Evolutionary conservation across 2,113 vertebrate genomes (phyloP).

Genomic region (Tringa solitaria): DNA sequence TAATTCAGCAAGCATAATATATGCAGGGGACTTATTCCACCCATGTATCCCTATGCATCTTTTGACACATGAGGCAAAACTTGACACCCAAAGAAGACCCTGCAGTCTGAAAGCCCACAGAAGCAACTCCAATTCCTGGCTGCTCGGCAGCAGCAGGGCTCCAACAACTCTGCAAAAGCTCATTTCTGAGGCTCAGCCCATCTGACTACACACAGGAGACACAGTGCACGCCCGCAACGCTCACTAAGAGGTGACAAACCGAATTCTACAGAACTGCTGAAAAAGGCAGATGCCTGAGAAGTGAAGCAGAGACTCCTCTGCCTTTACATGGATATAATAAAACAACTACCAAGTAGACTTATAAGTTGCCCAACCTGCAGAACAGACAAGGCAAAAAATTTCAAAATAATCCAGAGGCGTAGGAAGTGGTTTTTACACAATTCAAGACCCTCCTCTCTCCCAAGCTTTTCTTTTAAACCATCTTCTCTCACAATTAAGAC

Average conservation of each 20-base stretch:
- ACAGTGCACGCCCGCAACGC: fast-evolving
- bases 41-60: not conserved
- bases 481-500: not conserved
- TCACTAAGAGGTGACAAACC: fast-evolving
- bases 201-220: not conserved
- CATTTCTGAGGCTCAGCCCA: not conserved
- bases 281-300: not conserved
- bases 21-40: not conserved
- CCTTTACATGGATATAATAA: fast-evolving
- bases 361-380: fast-evolving
- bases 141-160: not conserved
- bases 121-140: not conserved
- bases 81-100: not conserved
- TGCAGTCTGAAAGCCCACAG: not conserved
- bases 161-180: not conserved
- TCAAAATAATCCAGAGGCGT: not conserved
- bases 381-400: not conserved
- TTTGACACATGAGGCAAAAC: not conserved
- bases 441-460: not conserved
- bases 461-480: not conserved
- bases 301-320: not conserved
- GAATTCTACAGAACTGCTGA: not conserved
- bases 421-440: not conserved
- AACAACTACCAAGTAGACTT: no score
- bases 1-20: constrained; percentile 20